Evolutionary conservation across 2,113 vertebrate species (phyloP), one percentile per base, ranked within the genome.

Genomic region (Takifugu flavidus): DNA sequence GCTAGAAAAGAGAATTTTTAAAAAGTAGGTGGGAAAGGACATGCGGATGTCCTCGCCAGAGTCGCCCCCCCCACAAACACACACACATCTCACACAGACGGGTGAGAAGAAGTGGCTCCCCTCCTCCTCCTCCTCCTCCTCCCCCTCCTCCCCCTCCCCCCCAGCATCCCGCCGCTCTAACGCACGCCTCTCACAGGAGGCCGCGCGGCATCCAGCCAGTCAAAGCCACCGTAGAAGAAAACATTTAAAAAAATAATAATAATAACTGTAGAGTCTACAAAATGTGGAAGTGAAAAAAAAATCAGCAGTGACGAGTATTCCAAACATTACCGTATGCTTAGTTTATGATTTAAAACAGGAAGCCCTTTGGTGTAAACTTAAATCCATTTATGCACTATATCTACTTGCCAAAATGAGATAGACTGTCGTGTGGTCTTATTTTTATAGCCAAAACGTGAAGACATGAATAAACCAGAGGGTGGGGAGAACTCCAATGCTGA

Each of bases 321-420:
- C 77, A 83, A 86, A 74, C 78, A 72, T 53, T 67, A 57, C 67
- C 54, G 73, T 86, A 70, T 78, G 72, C 77, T 75, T 87, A 88
- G 79, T 76, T 67, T 81, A 84, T 78, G 44, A 83, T 74, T 79
- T 79, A 57, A 86, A 78, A 39, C 72, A 67, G 72, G 70, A 84
- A 78, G 66, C 72, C 3, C 34, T 83, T 86, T 80, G 84, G 77
- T 87, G 83, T 86, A 88, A 87, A 77, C 68, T 20, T 20, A 78
- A 70, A 70, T 90, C 89, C 45, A 87, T 90, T 89, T 89, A 89
- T 90, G 89, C 89, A 90, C 91, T 92, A 85, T 87, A 91, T 90
- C 88, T 91, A 89, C 77, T 92, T 92, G 92, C 92, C 91, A 93
- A 93, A 93, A 89, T 89, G 88, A 91, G 90, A 92, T 90, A 88